These are phyloP conservation scores for Pelobates fuscus DNA, from an alignment of 2,113 vertebrate genomes.

Conservation along the genomic window DNA sequence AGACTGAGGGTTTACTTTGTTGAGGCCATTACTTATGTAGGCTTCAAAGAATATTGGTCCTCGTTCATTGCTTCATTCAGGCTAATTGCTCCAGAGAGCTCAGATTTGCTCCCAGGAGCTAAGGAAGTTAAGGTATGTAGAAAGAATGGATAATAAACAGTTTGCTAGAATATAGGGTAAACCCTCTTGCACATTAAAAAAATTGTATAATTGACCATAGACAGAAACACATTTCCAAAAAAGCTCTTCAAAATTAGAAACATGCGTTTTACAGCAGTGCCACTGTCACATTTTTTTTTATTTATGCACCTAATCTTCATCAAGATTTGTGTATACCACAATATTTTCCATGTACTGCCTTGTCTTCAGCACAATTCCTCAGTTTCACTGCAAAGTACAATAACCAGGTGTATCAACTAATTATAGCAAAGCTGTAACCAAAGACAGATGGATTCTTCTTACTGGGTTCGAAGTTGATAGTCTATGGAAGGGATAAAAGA, in stretches of 20 bases:
- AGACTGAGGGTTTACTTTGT: too few species aligned
- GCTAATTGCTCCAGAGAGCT: too few species aligned
- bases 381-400: not conserved
- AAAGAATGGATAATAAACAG: too few species aligned
- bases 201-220: too few species aligned
- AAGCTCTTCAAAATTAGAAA: not conserved
- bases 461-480: slow-evolving; percentile 80
- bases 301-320: not conserved
- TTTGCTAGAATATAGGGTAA: too few species aligned
- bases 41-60: too few species aligned
- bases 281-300: not conserved
- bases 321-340: not conserved
- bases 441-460: slow-evolving; percentile 31
- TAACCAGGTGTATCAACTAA: slow-evolving; percentile 4
- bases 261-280: not conserved
- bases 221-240: too few species aligned
- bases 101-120: too few species aligned
- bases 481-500: slow-evolving; percentile 56
- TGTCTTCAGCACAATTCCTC: not conserved
- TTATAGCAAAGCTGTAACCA: not conserved
- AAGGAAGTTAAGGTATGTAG: too few species aligned
- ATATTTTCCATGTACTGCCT: not conserved
- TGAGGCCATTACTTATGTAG: too few species aligned
- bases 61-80: too few species aligned
- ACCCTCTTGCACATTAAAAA: too few species aligned